Percentiles rank a stretch among this genome's conserved stretches.
These are phyloP conservation scores for Urocolius indicus DNA, from an alignment of 2,113 vertebrate species.

Conservation along the genomic window DNA sequence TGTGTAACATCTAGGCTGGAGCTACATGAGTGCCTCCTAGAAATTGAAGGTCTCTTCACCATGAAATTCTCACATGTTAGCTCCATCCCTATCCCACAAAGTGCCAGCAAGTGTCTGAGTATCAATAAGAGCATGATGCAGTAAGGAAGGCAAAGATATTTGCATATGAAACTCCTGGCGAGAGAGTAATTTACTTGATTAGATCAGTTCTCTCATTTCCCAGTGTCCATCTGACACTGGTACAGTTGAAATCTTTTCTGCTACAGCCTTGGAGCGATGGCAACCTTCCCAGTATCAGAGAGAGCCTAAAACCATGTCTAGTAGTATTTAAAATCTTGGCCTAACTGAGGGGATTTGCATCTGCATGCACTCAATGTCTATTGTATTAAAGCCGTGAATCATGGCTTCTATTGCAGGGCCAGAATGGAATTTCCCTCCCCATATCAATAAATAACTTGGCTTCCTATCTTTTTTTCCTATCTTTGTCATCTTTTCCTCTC, in stretches of 20 bases:
- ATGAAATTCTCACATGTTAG: background rate
- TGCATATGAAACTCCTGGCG: background rate
- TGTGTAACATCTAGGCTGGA: background rate
- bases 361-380: constrained; percentile 15
- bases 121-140: background rate
- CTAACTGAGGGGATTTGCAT: background rate
- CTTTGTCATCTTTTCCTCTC: constrained; percentile 1
- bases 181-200: background rate
- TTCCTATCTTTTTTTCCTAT: background rate
- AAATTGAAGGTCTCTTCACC: background rate
- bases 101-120: background rate
- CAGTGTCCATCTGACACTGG: background rate
- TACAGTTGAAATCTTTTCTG: background rate
- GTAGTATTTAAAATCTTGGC: constrained; percentile 21
- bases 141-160: background rate
- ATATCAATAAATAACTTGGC: constrained; percentile 15
- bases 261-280: background rate
- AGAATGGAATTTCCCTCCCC: constrained; percentile 23
- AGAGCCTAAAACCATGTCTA: background rate
- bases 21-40: background rate
- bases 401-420: background rate
- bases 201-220: background rate
- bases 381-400: background rate
- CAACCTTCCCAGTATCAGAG: constrained; percentile 23
- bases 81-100: background rate